Evolutionary conservation across 2,888 invertebrate genomes (phyloP).

Genomic region (Silvanus unidentatus): DNA sequence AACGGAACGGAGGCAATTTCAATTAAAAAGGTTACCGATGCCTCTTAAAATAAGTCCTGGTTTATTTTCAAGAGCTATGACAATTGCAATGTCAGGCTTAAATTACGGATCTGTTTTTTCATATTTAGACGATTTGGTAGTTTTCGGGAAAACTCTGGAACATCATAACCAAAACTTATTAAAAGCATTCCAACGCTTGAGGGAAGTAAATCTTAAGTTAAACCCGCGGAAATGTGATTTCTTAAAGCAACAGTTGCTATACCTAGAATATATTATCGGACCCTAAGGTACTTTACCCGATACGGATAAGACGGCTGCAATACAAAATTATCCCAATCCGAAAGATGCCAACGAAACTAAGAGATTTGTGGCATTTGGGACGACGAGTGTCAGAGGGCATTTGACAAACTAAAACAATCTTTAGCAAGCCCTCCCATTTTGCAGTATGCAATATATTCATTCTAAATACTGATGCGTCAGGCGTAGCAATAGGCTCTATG

Average conservation of each 20-base stretch:
- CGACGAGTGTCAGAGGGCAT: conserved; percentile 11
- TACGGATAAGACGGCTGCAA: conserved; percentile 14
- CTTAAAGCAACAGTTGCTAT: conserved; percentile 15
- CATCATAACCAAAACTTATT: conserved; percentile 17
- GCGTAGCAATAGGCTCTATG: conserved; percentile 12
- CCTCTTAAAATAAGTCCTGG: conserved; percentile 26
- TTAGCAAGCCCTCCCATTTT: conserved; percentile 13
- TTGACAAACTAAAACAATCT: conserved; percentile 10
- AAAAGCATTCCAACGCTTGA: conserved; percentile 9
- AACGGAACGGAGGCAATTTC: conserved; percentile 25
- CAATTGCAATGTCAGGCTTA: conserved; percentile 24
- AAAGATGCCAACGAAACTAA: conserved; percentile 16
- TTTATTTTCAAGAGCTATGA: conserved; percentile 27
- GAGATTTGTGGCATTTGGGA: conserved; percentile 21
- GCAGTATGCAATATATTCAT: conserved; percentile 12
- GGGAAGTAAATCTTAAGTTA: conserved; percentile 10
- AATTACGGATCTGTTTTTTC: conserved; percentile 12
- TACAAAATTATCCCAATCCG: conserved; percentile 19
- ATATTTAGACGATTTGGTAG: conserved; percentile 7
- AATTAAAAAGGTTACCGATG: conserved; percentile 25
- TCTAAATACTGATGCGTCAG: conserved; percentile 15
- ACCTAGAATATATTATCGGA: conserved; percentile 10
- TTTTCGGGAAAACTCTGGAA: conserved; percentile 20
- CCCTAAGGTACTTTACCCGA: conserved; percentile 16
- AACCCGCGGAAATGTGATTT: conserved; percentile 21